Evolutionary conservation across 2,888 invertebrate genomes (phyloP).

Genomic region (Aphodius granarius): DNA sequence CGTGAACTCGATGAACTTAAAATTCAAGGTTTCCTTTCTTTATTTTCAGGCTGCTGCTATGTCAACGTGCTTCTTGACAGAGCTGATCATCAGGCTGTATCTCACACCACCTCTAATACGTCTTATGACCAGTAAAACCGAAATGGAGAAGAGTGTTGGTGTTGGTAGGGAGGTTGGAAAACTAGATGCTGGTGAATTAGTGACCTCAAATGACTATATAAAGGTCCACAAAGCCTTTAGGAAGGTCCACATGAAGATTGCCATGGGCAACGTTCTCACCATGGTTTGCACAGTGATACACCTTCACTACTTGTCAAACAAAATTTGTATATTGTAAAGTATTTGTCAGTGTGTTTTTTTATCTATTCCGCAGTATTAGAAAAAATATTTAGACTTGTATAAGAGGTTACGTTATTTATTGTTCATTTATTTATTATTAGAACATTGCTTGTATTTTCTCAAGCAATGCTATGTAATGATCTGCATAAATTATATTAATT

Average conservation of each 20-base stretch:
- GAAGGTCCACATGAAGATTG: slow-evolving; percentile 74
- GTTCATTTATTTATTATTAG: slow-evolving; percentile 19
- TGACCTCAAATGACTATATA: slow-evolving; percentile 78
- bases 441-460: slow-evolving; percentile 14
- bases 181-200: slow-evolving; percentile 69
- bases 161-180: slow-evolving; percentile 79
- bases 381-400: slow-evolving; percentile 19
- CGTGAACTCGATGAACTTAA: background rate
- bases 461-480: slow-evolving; percentile 7
- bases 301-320: slow-evolving; percentile 61
- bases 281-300: slow-evolving; percentile 70
- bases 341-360: background rate
- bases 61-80: slow-evolving; percentile 69
- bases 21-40: slow-evolving; percentile 1
- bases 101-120: slow-evolving; percentile 73
- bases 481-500: slow-evolving; percentile 24
- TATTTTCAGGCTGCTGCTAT: slow-evolving; percentile 65
- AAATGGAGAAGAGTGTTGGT: slow-evolving; percentile 74
- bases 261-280: slow-evolving; percentile 76
- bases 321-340: slow-evolving; percentile 32
- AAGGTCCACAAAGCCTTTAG: slow-evolving; percentile 75
- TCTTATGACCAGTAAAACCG: slow-evolving; percentile 73
- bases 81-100: slow-evolving; percentile 75
- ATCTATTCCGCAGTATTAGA: slow-evolving; percentile 12
- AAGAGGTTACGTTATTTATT: slow-evolving; percentile 15